Evolutionary conservation across 2,113 vertebrate genomes (phyloP).

Genomic region (Mustelus asterias): DNA sequence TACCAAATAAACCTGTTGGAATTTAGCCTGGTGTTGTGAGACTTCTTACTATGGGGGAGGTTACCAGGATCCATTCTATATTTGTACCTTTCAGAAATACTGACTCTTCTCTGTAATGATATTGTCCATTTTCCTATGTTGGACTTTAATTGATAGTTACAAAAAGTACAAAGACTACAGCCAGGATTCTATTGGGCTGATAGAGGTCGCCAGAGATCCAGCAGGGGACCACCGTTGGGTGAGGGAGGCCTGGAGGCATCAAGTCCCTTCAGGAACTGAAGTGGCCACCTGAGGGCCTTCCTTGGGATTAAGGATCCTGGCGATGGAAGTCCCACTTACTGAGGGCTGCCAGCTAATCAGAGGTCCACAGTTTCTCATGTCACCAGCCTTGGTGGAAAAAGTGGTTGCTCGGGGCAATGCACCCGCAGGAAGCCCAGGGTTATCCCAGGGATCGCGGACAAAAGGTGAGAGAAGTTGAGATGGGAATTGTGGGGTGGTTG

Average conservation of each 20-base stretch:
- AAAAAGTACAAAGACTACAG: neutral
- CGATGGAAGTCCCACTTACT: no score
- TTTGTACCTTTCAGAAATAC: neutral
- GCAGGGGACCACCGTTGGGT: no score
- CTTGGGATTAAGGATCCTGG: no score
- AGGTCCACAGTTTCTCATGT: no score
- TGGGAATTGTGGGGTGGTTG: neutral
- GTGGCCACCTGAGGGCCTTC: no score
- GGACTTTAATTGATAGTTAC: neutral
- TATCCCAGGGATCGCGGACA: neutral
- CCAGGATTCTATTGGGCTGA: neutral
- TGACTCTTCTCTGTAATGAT: neutral
- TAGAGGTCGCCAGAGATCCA: no score
- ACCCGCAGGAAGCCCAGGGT: neutral
- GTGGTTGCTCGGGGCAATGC: neutral
- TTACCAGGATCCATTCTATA: neutral
- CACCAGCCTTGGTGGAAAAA: neutral
- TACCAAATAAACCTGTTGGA: no score
- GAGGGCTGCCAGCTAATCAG: no score
- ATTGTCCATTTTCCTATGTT: neutral
- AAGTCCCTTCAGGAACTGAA: no score
- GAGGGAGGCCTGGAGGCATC: no score
- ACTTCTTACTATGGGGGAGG: no score
- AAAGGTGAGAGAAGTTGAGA: neutral
- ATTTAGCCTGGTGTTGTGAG: no score